Evolutionary conservation across 2,113 vertebrate species (phyloP), one percentile per base, ranked within the genome.

Genomic region (Vulpes lagopus): DNA sequence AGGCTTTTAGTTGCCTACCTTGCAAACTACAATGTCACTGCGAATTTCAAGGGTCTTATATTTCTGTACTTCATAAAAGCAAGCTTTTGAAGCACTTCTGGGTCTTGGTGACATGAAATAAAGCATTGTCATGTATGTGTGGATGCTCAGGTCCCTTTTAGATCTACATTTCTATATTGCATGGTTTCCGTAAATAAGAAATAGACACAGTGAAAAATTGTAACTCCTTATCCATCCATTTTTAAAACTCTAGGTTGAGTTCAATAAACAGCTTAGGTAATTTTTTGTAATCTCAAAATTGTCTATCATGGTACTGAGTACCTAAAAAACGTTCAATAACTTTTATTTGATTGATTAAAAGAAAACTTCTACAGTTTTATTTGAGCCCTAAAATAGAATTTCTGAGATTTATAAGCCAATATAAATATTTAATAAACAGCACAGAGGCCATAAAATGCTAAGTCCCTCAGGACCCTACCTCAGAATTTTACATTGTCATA

Each of bases 11-110:
- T 62, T 81, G 38, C 85, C 59, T 96, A 10, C 97, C 94, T 83
- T 89, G 8, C 16, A 94, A 93, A 59, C 25, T 73, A 20, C 38
- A 20, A 0, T 81, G 35, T 16, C 49, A 73, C 15, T 83, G 2
- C 84, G 94, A 92, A 93, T 88, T 88, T 62, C 8, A 79, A 94
- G 91, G 67, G 1, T 82, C 74, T 81, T 79, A 16, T 38, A 25
- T 71, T 71, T 82, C 71, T 82, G 30, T 59, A 55, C 71, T 71
- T 87, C 85, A 88, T 35, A 87, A 79, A 90, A 89, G 60, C 8
- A 8, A 0, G 0, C 92, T 71, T 0, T 82, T 0, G 16, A 81
- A 20, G 7, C 14, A 88, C 25, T 86, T 19, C 0, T 2, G 30
- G 22, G 11, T 83, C 80, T 43, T 95, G 20, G 35, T 95, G 95